Conservation (phyloP, 1,140 invertebrate genomes). For the Propsilocerus akamusi region DNA sequence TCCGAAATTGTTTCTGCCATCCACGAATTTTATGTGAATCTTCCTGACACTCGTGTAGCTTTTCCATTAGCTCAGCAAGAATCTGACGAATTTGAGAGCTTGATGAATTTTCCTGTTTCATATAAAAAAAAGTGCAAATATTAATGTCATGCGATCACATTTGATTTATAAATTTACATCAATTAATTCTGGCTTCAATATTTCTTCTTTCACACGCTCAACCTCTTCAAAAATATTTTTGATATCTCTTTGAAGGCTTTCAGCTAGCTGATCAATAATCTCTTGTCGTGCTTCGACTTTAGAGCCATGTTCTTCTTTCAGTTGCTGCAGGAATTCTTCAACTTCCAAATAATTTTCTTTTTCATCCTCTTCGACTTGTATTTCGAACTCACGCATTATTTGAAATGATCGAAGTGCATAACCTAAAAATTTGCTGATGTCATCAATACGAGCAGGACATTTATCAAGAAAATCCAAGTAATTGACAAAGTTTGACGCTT, state of each 20-base stretch:
- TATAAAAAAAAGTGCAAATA: conserved; percentile 22
- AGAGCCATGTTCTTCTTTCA: conserved; percentile 23
- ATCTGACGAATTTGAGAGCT: conserved; percentile 36
- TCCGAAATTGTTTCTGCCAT: conserved; percentile 50
- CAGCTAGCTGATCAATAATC: conserved; percentile 30
- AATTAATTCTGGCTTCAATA: conserved; percentile 13
- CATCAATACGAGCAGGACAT: conserved; percentile 35
- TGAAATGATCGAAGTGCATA: conserved; percentile 53
- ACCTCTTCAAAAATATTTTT: conserved; percentile 28
- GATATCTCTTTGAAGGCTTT: conserved; percentile 31
- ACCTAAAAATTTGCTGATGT: conserved; percentile 39
- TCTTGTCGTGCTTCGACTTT: conserved; percentile 26
- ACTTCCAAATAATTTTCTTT: conserved; percentile 34
- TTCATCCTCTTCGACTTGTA: conserved; percentile 38
- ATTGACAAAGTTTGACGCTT: conserved; percentile 43
- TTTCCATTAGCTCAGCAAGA: conserved; percentile 37
- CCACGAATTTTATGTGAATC: conserved; percentile 44
- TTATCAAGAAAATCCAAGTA: conserved; percentile 49
- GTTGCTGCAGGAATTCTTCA: conserved; percentile 28
- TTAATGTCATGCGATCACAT: neutral
- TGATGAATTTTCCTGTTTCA: conserved; percentile 51
- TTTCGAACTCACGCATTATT: conserved; percentile 48
- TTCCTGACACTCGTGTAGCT: conserved; percentile 36
- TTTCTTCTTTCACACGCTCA: conserved; percentile 28
- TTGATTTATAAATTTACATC: conserved; percentile 13